Evolutionary conservation across 2,113 vertebrate genomes (phyloP).

Genomic region (Cheilinus undulatus): DNA sequence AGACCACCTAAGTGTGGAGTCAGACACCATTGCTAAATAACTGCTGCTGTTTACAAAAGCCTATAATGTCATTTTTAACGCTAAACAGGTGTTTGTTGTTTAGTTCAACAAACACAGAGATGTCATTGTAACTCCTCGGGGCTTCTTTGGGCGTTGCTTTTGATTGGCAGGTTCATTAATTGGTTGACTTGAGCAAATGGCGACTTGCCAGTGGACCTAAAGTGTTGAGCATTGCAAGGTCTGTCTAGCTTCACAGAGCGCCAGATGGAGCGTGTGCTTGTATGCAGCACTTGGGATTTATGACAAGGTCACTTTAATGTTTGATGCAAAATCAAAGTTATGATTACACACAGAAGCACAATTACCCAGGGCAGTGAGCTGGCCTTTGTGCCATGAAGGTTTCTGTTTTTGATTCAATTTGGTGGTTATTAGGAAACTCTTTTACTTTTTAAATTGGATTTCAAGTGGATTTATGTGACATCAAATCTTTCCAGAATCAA

Average conservation of each 20-base stretch:
- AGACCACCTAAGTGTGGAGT: slow-evolving; percentile 11
- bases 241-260: slow-evolving; percentile 6
- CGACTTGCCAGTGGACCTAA: slow-evolving; percentile 8
- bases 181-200: slow-evolving; percentile 35
- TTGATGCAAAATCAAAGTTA: slow-evolving; percentile 14
- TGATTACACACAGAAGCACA: background rate
- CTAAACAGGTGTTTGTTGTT: background rate
- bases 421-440: background rate
- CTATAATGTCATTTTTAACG: too few relatives aligned
- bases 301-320: slow-evolving; percentile 25
- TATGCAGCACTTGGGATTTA: background rate
- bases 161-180: slow-evolving; percentile 46
- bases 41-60: background rate
- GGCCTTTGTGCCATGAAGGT: background rate
- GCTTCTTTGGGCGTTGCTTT: background rate
- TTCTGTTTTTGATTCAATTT: background rate
- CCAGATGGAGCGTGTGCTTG: background rate
- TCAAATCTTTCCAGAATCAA: too few relatives aligned
- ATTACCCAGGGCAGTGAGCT: background rate
- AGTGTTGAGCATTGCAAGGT: slow-evolving; percentile 6
- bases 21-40: background rate
- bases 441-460: background rate
- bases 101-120: background rate
- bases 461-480: background rate
- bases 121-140: background rate